Base-by-base conservation (phyloP, 2,113 vertebrate species). In the Microtus montanus region DNA sequence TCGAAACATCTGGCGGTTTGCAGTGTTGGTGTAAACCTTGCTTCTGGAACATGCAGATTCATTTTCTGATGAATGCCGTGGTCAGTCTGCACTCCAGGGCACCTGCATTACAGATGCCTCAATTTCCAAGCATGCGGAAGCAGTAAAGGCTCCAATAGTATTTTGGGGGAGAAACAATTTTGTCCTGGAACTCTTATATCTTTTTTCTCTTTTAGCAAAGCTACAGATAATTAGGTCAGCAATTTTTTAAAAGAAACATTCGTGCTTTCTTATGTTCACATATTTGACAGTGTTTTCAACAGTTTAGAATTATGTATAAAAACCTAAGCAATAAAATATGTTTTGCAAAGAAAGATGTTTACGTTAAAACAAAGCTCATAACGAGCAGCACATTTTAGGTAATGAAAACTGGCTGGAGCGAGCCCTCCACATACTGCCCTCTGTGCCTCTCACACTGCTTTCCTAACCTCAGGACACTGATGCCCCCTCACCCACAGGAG, bases 291-390 rank as follows among this genome's bases (percentile, higher is more conserved):
- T 92, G 41, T 89, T 93, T 95, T 90, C 74, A 95, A 89, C 28
- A 95, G 90, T 94, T 95, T 90, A 89, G 87, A 95, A 87, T 94
- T 94, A 87, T 87, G 22, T 91, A 80, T 92, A 91, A 96, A 85
- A 85, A 80, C 33, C n/a, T 80, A 93, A 92, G 54, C 58, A 89
- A 88, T 89, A 71, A 95, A 89, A 85, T 91, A 87, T 91, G 47
- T 83, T 92, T 94, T 92, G 8, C 70, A 33, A 93, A 90, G 54
- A 90, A 89, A 83, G 64, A 84, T 73, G 64, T 86, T 83, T 95
- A 61, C 61, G 7, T 91, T 89, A 84, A 92, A 96, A 91, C 58
- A 94, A 95, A 94, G 41, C 78, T 87, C 80, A 52, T 80, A 94
- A 91, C 12, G 80, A 95, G 28, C 26, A 94, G 38, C 44, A 77